Evolutionary conservation across 1,140 invertebrate species (phyloP), one percentile per base, ranked within the genome.

Genomic region (Heliconius nattereri): DNA sequence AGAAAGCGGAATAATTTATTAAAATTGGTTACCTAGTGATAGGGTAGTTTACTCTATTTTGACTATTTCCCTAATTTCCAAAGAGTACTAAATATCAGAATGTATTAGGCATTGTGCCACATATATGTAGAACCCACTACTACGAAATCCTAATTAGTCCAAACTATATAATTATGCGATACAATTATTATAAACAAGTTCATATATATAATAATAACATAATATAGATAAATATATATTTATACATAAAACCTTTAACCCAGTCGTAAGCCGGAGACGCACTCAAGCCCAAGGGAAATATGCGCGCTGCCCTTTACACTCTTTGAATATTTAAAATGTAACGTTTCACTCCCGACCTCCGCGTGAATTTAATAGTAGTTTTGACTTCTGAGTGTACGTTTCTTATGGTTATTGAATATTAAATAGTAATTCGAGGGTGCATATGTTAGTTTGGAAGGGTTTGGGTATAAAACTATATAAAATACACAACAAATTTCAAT

Each of bases 231-330:
- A n/a, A n/a, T 45, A 5, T 13, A 16, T 16, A 45, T 20, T 71
- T 20, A 74, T 45, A 45, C 35, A 75, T 20, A 77, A 80, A 80
- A 71, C 54, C 37, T 74, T 75, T 80, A 83, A 85, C 86, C 85
- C 83, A 84, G 85, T 76, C 76, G 78, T 72, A 66, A 80, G 49
- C 81, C 78, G 87, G 49, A 80, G 92, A 40, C 71, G 71, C 19
- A 32, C 32, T 20, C 32, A n/a, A 1, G 32, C 29, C 71, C 71
- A 35, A 72, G 71, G 71, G 92, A 91, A 94, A 94, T 92, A 91
- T 86, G 81, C 82, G 77, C 84, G 83, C 88, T 93, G 91, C 91
- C 92, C 92, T 94, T 94, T 94, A 92, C 88, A 92, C 91, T 89
- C 90, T 87, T 89, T 94, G 88, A 92, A 94, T 92, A 92, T 92